A percentile compares a stretch with the other conserved stretches of the same genome.
Evolutionary conservation across 1,140 invertebrate genomes (phyloP).

Genomic region (Limonius californicus): DNA sequence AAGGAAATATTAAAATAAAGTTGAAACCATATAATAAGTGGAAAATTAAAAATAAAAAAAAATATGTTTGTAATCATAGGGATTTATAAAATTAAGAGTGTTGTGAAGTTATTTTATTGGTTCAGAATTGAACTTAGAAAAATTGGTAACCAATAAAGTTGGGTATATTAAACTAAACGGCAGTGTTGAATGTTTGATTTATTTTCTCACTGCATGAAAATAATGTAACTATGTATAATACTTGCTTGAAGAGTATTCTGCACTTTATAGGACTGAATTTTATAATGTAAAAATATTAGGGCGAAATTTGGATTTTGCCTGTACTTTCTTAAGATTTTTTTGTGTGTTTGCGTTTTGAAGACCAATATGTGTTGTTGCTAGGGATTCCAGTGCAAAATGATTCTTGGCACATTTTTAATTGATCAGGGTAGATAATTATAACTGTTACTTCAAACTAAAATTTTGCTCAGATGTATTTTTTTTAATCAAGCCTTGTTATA

Average conservation of each 20-base stretch:
- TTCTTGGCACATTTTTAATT: background rate
- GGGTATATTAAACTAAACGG: no score
- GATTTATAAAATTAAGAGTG: background rate
- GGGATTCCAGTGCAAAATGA: background rate
- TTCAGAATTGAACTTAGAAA: no score
- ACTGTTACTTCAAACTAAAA: background rate
- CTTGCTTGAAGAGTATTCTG: background rate
- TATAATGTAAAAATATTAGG: background rate
- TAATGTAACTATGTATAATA: background rate
- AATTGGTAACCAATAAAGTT: no score
- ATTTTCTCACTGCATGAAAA: background rate
- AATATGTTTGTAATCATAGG: background rate
- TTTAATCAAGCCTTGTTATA: background rate
- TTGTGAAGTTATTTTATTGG: no score
- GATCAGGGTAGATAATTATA: background rate
- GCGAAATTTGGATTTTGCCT: background rate
- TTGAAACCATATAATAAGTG: no score
- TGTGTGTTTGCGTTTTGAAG: background rate
- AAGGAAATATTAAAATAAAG: background rate
- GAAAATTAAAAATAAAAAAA: background rate
- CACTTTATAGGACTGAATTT: constrained; percentile 15
- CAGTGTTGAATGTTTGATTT: background rate
- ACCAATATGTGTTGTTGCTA: background rate
- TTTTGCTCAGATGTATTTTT: background rate
- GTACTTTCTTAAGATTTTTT: background rate